These are phyloP conservation scores for Dolomedes plantarius DNA, from an alignment of 2,888 invertebrate species.

Conservation along the genomic window DNA sequence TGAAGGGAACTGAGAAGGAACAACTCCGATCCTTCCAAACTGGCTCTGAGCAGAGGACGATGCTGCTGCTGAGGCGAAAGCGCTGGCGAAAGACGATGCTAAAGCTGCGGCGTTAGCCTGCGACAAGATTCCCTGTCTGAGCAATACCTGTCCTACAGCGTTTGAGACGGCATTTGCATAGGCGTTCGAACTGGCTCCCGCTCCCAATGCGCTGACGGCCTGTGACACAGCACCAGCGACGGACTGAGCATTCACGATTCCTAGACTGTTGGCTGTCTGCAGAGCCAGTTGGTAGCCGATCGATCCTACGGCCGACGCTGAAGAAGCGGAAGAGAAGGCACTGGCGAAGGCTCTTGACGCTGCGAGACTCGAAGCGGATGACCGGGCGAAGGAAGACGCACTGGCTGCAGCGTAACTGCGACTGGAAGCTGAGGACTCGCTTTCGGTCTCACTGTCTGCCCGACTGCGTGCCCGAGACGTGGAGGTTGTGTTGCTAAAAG, in stretches of 20 bases:
- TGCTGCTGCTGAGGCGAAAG: not conserved
- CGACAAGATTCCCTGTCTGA: not conserved
- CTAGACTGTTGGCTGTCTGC: not conserved
- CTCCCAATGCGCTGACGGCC: not conserved
- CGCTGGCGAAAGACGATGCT: not conserved
- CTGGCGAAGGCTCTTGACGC: conserved; percentile 15
- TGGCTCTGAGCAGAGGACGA: too few relatives aligned
- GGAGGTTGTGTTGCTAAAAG: too few relatives aligned
- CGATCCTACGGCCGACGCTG: not conserved
- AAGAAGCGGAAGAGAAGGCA: conserved; percentile 22
- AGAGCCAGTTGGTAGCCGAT: conserved; percentile 8
- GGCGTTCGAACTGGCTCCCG: conserved; percentile 8
- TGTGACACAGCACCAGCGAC: conserved; percentile 13
- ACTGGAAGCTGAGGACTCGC: not conserved
- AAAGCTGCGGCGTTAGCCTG: conserved; percentile 1
- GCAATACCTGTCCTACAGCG: conserved; percentile 12
- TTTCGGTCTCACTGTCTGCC: not conserved
- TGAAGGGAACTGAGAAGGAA: too few relatives aligned
- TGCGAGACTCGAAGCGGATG: not conserved
- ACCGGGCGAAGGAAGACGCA: conserved; percentile 4
- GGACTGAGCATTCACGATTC: not conserved
- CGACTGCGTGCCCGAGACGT: not conserved
- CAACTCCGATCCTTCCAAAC: too few relatives aligned
- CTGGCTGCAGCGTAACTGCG: not conserved
- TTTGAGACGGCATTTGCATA: conserved; percentile 19